A percentile compares a stretch with the other conserved stretches of the same genome.
These are phyloP conservation scores for Abramis brama DNA, from an alignment of 2,113 vertebrate species.

Conservation along the genomic window DNA sequence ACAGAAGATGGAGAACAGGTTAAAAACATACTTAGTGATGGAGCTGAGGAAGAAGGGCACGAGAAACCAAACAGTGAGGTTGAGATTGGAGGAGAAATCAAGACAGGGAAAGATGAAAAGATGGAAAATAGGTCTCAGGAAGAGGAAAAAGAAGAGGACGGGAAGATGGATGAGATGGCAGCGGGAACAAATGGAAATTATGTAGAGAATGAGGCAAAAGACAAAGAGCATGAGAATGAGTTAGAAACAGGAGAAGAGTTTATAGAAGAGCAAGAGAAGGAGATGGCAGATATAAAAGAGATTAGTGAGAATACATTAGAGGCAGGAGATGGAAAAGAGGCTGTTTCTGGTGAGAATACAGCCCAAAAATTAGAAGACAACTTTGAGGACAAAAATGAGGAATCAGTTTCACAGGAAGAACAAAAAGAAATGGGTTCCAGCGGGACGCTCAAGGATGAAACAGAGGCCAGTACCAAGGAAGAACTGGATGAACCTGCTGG, in stretches of 20 bases:
- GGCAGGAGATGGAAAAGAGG: neutral
- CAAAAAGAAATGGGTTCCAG: constrained; percentile 11
- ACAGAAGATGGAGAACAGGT: neutral
- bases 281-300: neutral
- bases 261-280: constrained; percentile 7
- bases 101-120: neutral
- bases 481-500: neutral
- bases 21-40: neutral
- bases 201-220: neutral
- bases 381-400: neutral
- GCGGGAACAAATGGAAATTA: neutral
- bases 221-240: neutral
- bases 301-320: constrained; percentile 3
- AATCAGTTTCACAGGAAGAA: neutral
- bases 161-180: neutral
- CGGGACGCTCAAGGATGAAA: neutral
- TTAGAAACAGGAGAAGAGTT: neutral
- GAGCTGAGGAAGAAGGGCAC: neutral
- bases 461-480: neutral
- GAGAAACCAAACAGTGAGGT: neutral
- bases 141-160: neutral
- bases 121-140: neutral
- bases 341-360: neutral
- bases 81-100: constrained; percentile 12
- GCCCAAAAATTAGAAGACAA: constrained; percentile 4